Evolutionary conservation across 1,140 invertebrate genomes (phyloP).

Genomic region (Thaumatotibia leucotreta): DNA sequence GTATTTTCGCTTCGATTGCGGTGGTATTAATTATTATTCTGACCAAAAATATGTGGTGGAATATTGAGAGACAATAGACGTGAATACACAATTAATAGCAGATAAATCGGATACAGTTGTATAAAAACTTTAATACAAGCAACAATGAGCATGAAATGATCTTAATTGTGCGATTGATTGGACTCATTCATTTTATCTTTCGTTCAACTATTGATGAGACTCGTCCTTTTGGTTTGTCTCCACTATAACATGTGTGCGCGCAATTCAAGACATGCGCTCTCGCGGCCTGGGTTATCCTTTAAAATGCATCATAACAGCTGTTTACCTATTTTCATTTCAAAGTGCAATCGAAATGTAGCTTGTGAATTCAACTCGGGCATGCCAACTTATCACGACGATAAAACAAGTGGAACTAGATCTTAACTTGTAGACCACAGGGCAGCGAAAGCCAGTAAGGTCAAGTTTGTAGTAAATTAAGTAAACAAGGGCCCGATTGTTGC

Average conservation of each 20-base stretch:
- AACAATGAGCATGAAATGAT: no score
- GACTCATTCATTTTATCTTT: no score
- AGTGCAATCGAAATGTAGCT: slow-evolving; percentile 6
- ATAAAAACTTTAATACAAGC: no score
- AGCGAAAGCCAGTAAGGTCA: not conserved
- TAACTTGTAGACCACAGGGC: not conserved
- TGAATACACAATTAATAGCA: no score
- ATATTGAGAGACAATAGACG: not conserved
- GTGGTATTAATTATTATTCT: not conserved
- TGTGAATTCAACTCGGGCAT: not conserved
- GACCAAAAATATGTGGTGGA: not conserved
- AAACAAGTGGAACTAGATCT: not conserved
- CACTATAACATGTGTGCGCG: no score
- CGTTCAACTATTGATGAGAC: no score
- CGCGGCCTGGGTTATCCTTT: not conserved
- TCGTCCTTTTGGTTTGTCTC: no score
- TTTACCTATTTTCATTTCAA: slow-evolving; percentile 9
- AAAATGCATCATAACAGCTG: not conserved
- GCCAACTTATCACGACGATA: not conserved
- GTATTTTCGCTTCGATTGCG: not conserved
- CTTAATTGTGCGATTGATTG: no score
- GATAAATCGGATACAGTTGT: no score
- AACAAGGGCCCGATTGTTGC: slow-evolving; percentile 7
- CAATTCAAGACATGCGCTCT: no score
- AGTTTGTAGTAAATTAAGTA: slow-evolving; percentile 4